Base-by-base conservation (phyloP, 2,113 vertebrate genomes). In the Catharus fuscescens region DNA sequence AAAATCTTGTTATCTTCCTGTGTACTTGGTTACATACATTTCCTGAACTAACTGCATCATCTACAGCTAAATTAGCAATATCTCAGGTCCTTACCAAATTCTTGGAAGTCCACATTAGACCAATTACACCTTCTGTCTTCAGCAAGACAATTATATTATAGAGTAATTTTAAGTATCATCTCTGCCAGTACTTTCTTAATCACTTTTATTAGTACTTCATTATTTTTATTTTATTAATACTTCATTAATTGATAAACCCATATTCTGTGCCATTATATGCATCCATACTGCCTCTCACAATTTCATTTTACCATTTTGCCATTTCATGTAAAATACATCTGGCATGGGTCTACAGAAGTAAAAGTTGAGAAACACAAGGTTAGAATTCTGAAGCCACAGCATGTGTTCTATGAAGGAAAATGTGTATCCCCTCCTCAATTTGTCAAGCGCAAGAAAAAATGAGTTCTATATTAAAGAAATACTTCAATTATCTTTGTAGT, bases 251-350 rank as follows among this genome's bases (percentile, higher is more conserved):
- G 36, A 70, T 54, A 94, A 92, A 61, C 4, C 6, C 34, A 18
- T 70, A 40, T 59, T 57, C 50, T 45, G 8, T 48, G 25, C 25
- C 16, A 44, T 62, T 64, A 57, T 1, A 1, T 47, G 18, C 26
- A 66, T 34, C 34, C 48, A 15, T 45, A 59, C 0, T 1, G 45
- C 52, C 44, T 76, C 34, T 62, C 44, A 56, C 24, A 80, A 90
- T 56, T 88, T 52, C 32, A 15, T 80, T 34, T 52, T 36, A 31
- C 13, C 10, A 36, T 36, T 36, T 14, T 79, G 8, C 56, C 45
- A 88, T 96, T 89, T 91, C 76, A 84, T 12, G 25, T 61, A 95
- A 95, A 97, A 92, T 67, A 95, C 86, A 90, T 89, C 84, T 91
- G 57, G 70, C 87, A 89, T 73, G 61, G 28, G 29, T 50, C 50